These are phyloP conservation scores for Idaea straminata DNA, from an alignment of 2,888 invertebrate genomes.

Conservation along the genomic window DNA sequence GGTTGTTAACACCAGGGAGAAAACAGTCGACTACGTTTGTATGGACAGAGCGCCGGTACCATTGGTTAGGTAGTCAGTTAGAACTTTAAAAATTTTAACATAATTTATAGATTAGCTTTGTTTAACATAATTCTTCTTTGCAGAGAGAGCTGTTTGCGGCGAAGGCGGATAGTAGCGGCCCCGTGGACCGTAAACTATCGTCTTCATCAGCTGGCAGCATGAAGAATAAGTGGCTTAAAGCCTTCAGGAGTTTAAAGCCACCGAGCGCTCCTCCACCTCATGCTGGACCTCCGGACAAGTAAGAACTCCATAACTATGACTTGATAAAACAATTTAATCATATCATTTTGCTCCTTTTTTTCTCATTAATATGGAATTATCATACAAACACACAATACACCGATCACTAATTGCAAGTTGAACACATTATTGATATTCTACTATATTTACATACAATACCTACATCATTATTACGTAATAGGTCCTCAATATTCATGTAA, in stretches of 20 bases:
- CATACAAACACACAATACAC: too few relatives aligned
- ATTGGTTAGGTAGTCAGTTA: too few relatives aligned
- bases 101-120: neutral
- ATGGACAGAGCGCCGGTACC: too few relatives aligned
- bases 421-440: neutral
- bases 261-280: conserved; percentile 81
- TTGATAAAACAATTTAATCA: too few relatives aligned
- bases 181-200: conserved; percentile 91
- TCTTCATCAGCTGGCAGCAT: conserved; percentile 92
- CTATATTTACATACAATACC: neutral
- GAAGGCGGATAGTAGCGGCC: conserved; percentile 85
- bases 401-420: neutral
- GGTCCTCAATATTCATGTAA: neutral
- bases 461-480: too few relatives aligned
- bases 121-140: conserved; percentile 42
- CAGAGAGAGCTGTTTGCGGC: conserved; percentile 93
- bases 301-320: conserved; percentile 29
- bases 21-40: too few relatives aligned
- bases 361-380: too few relatives aligned
- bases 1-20: too few relatives aligned
- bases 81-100: too few relatives aligned
- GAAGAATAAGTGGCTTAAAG: conserved; percentile 98
- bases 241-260: conserved; percentile 95
- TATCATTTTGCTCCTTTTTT: too few relatives aligned
- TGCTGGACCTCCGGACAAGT: conserved; percentile 73